Percentiles rank a stretch among this genome's conserved stretches.
Evolutionary conservation across 2,797 vertebrate species (phyloP).

Genomic region (Sebastes steindachneri): DNA sequence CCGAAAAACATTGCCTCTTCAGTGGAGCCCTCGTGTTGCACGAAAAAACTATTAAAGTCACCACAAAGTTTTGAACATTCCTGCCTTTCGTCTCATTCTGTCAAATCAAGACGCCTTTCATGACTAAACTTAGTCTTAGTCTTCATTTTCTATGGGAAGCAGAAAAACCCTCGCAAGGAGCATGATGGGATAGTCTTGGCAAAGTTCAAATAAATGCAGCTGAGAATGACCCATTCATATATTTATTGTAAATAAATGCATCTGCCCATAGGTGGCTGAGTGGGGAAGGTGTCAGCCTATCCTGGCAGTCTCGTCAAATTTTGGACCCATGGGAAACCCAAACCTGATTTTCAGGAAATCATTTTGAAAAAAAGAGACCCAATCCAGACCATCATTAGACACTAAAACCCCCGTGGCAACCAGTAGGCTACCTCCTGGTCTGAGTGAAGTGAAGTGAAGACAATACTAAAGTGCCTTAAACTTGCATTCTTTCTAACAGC

Average conservation of each 20-base stretch:
- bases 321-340: too few species aligned
- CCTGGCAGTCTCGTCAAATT: too few species aligned
- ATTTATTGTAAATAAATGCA: neutral
- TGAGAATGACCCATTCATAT: neutral
- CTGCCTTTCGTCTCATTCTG: neutral
- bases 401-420: too few species aligned
- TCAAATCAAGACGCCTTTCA: neutral
- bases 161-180: neutral
- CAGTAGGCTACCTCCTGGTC: too few species aligned
- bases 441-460: too few species aligned
- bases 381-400: too few species aligned
- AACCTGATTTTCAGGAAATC: rapidly evolving
- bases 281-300: too few species aligned
- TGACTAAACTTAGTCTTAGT: neutral
- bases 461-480: too few species aligned
- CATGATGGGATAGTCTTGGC: neutral
- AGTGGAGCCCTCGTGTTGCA: neutral
- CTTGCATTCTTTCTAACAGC: too few species aligned
- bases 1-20: neutral
- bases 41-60: neutral
- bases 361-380: too few species aligned
- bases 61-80: neutral
- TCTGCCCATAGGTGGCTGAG: too few species aligned
- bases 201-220: neutral
- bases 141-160: neutral